Conservation (phyloP, 1,140 invertebrate species). For the Drosophila biarmipes region DNA sequence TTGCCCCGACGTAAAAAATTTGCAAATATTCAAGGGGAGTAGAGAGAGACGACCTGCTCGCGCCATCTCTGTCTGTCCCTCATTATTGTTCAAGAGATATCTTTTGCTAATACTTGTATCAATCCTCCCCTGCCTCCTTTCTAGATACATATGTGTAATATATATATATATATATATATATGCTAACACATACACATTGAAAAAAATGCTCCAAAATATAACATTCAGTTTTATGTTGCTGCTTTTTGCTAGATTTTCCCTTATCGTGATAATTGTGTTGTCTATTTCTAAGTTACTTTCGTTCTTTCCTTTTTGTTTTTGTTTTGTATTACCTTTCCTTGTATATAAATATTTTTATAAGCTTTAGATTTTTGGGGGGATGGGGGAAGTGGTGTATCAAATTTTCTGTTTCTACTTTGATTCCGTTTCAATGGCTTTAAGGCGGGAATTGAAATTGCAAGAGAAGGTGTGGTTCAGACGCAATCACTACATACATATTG, state of each 20-base stretch:
- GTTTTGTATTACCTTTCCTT: conserved; percentile 6
- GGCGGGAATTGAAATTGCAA: conserved; percentile 16
- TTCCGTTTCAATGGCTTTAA: conserved; percentile 24
- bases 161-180: conserved; percentile 31
- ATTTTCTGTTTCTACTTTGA: conserved; percentile 26
- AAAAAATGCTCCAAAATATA: conserved; percentile 80
- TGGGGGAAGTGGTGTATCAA: too few species aligned
- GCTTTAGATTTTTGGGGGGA: conserved; percentile 16
- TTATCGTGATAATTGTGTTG: conserved; percentile 41
- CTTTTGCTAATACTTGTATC: conserved; percentile 55
- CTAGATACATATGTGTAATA: conserved; percentile 20
- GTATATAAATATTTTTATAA: conserved; percentile 59
- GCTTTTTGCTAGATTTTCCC: conserved; percentile 25
- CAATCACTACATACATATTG: conserved; percentile 4
- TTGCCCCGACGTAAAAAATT: conserved; percentile 29
- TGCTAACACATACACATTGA: conserved; percentile 59
- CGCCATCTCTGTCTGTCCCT: conserved; percentile 5
- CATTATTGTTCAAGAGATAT: conserved; percentile 51
- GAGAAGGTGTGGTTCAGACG: not conserved
- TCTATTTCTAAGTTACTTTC: conserved; percentile 23
- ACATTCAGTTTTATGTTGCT: conserved; percentile 61
- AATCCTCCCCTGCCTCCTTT: conserved; percentile 16
- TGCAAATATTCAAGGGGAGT: conserved; percentile 14
- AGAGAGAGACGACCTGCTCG: conserved; percentile 14
- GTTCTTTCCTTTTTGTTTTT: conserved; percentile 3